Evolutionary conservation across 2,888 invertebrate species (phyloP), one percentile per base, ranked within the genome.

Genomic region (Andrena trimmerana): DNA sequence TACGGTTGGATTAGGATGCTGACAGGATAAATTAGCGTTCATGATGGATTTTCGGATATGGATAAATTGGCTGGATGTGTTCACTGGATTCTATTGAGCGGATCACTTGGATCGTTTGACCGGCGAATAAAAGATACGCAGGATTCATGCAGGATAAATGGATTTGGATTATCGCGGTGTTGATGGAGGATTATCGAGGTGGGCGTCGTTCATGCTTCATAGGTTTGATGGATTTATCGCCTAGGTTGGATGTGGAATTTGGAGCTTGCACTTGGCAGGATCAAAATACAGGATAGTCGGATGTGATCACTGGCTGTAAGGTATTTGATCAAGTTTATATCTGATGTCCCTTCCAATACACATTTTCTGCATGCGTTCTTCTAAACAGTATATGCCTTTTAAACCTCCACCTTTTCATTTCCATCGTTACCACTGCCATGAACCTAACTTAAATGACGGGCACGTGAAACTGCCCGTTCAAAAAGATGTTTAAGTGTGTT

Each of bases 301-400:
- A 86, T 86, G 76, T 84, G 84, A 77, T 90, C 88, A 65, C 83
- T 85, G 79, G 69, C 78, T 80, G 57, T 86, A 88, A 90, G 89
- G 90, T 90, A 89, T 90, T 89, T 90, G 78, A 79, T 84, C 82
- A 83, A 74, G 84, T 89, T 90, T 89, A 78, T 86, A 87, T 80
- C 89, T 84, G 89, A 86, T 72, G 80, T 81, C 83, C 74, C 72
- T 57, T 81, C 76, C 81, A 79, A 78, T 13, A 77, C 48, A 67
- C 70, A 84, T 88, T 89, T 70, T 89, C 81, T 88, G 89, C 90
- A 90, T 90, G 90, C 86, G 68, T 81, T 86, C 83, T 79, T 86
- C 84, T 86, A 73, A 77, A 77, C 27, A 60, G 54, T 79, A 69
- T 60, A 67, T 6, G 20, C n/a, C 69, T 66, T 72, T 20, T 27